Percentiles rank a stretch among this genome's conserved stretches.
These are phyloP conservation scores for Thalpophila matura DNA, from an alignment of 2,888 invertebrate genomes.

Conservation along the genomic window DNA sequence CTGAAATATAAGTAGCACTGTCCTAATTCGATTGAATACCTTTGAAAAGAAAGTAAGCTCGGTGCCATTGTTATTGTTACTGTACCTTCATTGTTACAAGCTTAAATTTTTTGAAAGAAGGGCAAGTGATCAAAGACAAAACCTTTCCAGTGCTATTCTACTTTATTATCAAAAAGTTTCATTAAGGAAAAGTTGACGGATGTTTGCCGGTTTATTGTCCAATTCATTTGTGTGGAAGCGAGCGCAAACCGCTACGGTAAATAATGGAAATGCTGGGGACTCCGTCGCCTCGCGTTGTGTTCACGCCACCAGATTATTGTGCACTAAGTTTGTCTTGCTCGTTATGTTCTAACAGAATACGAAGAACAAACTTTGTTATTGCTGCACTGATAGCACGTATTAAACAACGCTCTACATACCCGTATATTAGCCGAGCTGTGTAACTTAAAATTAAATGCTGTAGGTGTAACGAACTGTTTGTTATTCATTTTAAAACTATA, in stretches of 20 bases:
- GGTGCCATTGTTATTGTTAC: conserved; percentile 60
- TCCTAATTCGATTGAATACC: conserved; percentile 55
- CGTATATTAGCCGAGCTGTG: conserved; percentile 20
- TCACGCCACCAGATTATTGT: conserved; percentile 79
- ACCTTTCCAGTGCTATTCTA: conserved; percentile 77
- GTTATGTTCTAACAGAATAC: conserved; percentile 76
- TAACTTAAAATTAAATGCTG: conserved; percentile 2
- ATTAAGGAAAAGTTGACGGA: conserved; percentile 81
- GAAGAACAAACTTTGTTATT: conserved; percentile 75
- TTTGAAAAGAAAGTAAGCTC: conserved; percentile 57
- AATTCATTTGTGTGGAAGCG: conserved; percentile 81
- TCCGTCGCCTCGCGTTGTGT: conserved; percentile 74
- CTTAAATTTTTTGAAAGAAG: conserved; percentile 69
- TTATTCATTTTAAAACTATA: conserved; percentile 5
- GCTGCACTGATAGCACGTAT: conserved; percentile 60
- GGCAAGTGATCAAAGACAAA: conserved; percentile 81
- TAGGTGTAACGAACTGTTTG: too few species aligned
- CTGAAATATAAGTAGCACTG: conserved; percentile 36
- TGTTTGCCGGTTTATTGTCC: conserved; percentile 81
- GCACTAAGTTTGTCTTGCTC: conserved; percentile 80
- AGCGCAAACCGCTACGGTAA: conserved; percentile 77
- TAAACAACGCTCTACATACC: conserved; percentile 45
- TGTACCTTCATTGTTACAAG: conserved; percentile 65
- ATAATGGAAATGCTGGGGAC: conserved; percentile 78
- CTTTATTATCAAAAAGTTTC: conserved; percentile 83